Base-by-base conservation (phyloP, 2,797 vertebrate species). In the Rhadinocentrus ornatus region DNA sequence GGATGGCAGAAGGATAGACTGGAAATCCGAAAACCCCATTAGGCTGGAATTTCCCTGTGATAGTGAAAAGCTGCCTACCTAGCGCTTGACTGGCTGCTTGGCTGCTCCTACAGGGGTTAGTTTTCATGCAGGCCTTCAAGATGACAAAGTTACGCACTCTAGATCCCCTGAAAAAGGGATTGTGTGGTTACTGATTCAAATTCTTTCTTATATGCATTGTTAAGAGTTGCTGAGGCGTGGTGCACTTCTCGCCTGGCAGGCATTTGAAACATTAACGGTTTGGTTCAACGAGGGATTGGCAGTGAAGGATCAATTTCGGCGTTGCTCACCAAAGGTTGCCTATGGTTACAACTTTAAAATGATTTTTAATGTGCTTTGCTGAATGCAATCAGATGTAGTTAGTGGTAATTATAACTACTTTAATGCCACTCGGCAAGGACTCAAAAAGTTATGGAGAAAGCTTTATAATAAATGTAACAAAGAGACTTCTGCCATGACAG, bases 131-230 rank as follows among this genome's bases (percentile, higher is more conserved):
- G 85, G 81, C 89, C 86, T 88, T 90, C 83, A 83, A 90, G 85
- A 91, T 91, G 92, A 92, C 92, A 92, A 91, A 90, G 88, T 91
- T 92, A 93, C 74, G 85, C 84, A 89, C 88, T 91, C 91, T 86
- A 86, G 90, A 92, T 89, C 81, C 66, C 79, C 81, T 74, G 80
- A 81, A 85, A 88, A 76, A 85, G 80, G 20, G 82, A 84, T 69
- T 85, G 81, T 82, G 82, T 66, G 87, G 87, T 92, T 85, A 90
- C 81, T 78, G 78, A 81, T 88, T 89, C 80, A 75, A 69, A 90
- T 91, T 92, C 86, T 89, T 91, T 91, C 89, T 88, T 90, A 79
- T 92, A 89, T 86, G 88, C 84, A 86, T 82, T 84, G 78, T 88
- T 88, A 77, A 88, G 87, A 85, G 81, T 67, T 83, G 79, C 82